A percentile compares a stretch with the other conserved stretches of the same genome.
Conservation (phyloP, 2,113 vertebrate genomes). For the Toxostoma redivivum region DNA sequence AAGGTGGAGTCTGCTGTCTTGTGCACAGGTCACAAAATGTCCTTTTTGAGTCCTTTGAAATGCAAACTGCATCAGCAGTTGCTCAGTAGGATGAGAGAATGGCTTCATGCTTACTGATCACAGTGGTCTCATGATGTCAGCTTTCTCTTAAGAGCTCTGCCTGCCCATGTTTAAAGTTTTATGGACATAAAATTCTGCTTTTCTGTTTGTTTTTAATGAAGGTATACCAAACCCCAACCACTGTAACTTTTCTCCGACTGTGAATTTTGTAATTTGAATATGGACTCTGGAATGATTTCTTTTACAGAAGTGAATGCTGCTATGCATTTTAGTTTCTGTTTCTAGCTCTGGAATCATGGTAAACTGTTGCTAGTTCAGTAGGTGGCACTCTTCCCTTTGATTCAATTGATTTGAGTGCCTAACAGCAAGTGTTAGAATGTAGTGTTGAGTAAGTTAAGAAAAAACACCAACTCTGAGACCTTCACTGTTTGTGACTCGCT, state of each 20-base stretch:
- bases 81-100: conserved; percentile 43
- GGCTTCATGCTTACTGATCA: conserved; percentile 70
- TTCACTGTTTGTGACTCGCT: not conserved
- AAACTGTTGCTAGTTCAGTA: conserved; percentile 52
- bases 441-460: not conserved
- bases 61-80: conserved; percentile 56
- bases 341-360: not conserved
- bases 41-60: conserved; percentile 61
- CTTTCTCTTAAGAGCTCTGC: conserved; percentile 12
- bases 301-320: not conserved
- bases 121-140: conserved; percentile 47
- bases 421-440: not conserved
- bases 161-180: conserved; percentile 1
- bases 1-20: not conserved
- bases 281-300: not conserved
- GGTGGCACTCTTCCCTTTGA: conserved; percentile 72
- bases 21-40: conserved; percentile 20
- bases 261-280: not conserved
- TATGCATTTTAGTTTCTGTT: not conserved
- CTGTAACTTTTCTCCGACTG: not conserved
- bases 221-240: not conserved
- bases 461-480: not conserved
- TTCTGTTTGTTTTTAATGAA: not conserved
- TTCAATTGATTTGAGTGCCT: not conserved
- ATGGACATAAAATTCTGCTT: not conserved